phyloP scores from a whole-genome alignment of 1,140 invertebrate genomes.

The Steinernema khuongi region DNA sequence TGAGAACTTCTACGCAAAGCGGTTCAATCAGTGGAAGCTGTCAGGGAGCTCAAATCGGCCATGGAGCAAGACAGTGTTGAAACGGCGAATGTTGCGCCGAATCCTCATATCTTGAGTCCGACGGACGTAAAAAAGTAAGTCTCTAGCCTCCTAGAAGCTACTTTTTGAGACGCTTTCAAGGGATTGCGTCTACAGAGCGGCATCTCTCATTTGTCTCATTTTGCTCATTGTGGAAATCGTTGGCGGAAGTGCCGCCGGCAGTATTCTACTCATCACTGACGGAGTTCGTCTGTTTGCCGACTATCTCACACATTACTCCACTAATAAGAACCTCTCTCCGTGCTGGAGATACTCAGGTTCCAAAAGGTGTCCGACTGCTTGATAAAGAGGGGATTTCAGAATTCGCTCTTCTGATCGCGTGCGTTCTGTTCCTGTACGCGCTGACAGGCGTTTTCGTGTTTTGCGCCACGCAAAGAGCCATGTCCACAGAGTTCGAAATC shows the following conservation, averaged over 20 bases:
- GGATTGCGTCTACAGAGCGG: not conserved
- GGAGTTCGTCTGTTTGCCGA: not conserved
- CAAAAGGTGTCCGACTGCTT: not conserved
- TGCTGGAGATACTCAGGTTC: not conserved
- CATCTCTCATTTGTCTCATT: conserved; percentile 2
- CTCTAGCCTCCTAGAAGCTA: too few species aligned
- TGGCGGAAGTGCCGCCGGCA: not conserved
- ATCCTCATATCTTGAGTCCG: too few species aligned
- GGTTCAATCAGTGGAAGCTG: too few species aligned
- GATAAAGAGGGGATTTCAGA: not conserved
- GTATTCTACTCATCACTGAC: not conserved
- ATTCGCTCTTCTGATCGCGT: not conserved
- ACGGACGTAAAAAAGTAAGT: too few species aligned
- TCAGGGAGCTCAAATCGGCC: too few species aligned
- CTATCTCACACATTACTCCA: not conserved
- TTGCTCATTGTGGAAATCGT: conserved; percentile 1
- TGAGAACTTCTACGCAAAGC: too few species aligned
- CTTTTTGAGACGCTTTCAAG: not conserved
- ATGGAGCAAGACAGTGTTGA: too few species aligned
- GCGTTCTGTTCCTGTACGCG: not conserved
- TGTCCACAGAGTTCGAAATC: not conserved
- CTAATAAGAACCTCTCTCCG: not conserved
- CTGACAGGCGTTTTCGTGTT: not conserved
- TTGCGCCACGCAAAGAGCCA: not conserved
- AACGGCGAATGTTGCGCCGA: too few species aligned